Evolutionary conservation across 2,888 invertebrate species (phyloP).

Genomic region (Homarus gammarus): DNA sequence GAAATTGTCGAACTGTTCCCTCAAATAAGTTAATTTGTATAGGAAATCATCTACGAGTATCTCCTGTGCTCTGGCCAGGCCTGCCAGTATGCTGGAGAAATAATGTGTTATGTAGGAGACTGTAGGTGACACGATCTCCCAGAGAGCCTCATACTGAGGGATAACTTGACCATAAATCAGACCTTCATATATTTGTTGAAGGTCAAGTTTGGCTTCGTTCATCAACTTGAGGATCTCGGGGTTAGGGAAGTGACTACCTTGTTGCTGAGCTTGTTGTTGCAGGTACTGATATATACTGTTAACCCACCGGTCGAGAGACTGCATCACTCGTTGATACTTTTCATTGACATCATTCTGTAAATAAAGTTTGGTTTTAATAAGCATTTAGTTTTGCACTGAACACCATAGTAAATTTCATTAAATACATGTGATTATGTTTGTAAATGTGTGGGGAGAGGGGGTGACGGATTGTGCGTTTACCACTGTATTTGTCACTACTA

Average conservation of each 20-base stretch:
- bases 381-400: neutral
- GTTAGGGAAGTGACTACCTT: conserved; percentile 26
- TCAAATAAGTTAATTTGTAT: neutral
- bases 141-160: neutral
- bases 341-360: neutral
- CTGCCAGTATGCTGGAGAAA: neutral
- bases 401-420: neutral
- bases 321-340: neutral
- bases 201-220: neutral
- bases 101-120: neutral
- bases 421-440: neutral
- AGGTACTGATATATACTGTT: neutral
- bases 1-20: neutral
- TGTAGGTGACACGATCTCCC: neutral
- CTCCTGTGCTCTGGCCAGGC: neutral
- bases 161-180: neutral
- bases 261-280: neutral
- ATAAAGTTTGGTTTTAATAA: neutral
- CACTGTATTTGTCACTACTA: no score
- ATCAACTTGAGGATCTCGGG: conserved; percentile 16
- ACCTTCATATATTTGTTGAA: neutral
- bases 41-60: neutral
- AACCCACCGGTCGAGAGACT: neutral
- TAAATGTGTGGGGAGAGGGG: neutral
- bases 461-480: no score